A percentile compares a stretch with the other conserved stretches of the same genome.
phyloP scores from a whole-genome alignment of 1,140 invertebrate species.

The Cotesia glomerata region DNA sequence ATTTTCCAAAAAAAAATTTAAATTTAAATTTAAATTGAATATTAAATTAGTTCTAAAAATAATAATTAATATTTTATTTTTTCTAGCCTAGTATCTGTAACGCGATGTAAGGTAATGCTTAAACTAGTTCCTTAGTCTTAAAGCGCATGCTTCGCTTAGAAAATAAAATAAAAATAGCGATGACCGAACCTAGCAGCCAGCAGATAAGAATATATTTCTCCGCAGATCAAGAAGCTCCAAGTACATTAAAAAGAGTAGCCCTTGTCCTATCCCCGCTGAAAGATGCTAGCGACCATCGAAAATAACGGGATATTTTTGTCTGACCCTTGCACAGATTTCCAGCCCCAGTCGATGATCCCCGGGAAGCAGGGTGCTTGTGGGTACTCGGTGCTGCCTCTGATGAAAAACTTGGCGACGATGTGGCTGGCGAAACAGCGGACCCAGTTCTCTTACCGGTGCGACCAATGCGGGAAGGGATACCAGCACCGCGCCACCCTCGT shows the following conservation, averaged over 20 bases:
- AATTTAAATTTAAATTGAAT: no score
- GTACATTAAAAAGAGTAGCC: neutral
- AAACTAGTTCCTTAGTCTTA: no score
- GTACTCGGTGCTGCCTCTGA: constrained; percentile 45
- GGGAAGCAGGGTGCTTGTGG: neutral
- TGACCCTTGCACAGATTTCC: constrained; percentile 31
- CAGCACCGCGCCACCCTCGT: constrained; percentile 67
- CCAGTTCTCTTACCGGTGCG: constrained; percentile 60
- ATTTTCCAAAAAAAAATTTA: no score
- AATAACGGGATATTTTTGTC: constrained; percentile 25
- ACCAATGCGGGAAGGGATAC: constrained; percentile 67
- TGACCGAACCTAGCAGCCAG: no score
- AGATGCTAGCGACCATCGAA: neutral
- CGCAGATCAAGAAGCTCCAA: no score
- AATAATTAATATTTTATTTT: no score
- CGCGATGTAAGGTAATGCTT: no score
- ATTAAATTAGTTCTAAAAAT: no score
- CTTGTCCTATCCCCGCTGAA: neutral
- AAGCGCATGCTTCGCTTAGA: no score
- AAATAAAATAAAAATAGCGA: no score
- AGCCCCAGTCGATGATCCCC: constrained; percentile 35
- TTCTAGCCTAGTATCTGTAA: no score
- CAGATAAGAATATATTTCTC: no score
- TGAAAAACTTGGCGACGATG: constrained; percentile 49
- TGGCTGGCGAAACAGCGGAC: constrained; percentile 51